A percentile compares a stretch with the other conserved stretches of the same genome.
phyloP scores from a whole-genome alignment of 2,797 vertebrate genomes.

The Artibeus jamaicensis region DNA sequence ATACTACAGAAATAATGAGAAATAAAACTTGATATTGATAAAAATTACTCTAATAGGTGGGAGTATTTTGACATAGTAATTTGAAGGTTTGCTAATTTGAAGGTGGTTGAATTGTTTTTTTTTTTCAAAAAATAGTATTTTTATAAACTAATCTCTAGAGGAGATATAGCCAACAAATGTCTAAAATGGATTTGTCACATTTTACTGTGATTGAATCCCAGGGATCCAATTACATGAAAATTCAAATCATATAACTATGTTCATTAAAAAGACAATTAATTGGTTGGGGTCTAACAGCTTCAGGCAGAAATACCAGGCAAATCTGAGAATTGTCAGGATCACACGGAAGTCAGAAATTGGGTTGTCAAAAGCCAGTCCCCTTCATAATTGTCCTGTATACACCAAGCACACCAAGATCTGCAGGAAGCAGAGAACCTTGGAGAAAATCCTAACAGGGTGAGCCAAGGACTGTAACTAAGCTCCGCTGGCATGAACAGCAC shows the following conservation, averaged over 20 bases:
- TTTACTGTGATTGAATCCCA: neutral
- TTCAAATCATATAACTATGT: conserved; percentile 28
- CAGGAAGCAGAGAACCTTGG: neutral
- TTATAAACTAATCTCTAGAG: conserved; percentile 44
- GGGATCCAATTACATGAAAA: conserved; percentile 47
- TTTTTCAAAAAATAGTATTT: conserved; percentile 22
- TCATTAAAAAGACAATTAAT: conserved; percentile 49
- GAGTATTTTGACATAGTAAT: conserved; percentile 53
- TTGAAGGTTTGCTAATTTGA: conserved; percentile 51
- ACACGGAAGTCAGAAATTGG: conserved; percentile 28
- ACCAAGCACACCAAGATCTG: neutral
- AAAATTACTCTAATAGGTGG: conserved; percentile 25
- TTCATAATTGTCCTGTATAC: neutral
- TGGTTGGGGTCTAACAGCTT: neutral
- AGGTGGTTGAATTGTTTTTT: neutral
- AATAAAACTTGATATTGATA: conserved; percentile 42
- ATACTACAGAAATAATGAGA: conserved; percentile 47
- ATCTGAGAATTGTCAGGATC: conserved; percentile 38
- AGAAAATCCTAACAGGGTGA: neutral
- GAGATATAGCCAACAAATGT: conserved; percentile 26
- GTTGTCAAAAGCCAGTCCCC: neutral
- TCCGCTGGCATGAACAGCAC: neutral
- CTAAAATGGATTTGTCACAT: conserved; percentile 48
- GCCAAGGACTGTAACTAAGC: neutral
- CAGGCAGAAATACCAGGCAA: conserved; percentile 27